Conservation (phyloP, 2,797 vertebrate species). For the Nothura maculosa region DNA sequence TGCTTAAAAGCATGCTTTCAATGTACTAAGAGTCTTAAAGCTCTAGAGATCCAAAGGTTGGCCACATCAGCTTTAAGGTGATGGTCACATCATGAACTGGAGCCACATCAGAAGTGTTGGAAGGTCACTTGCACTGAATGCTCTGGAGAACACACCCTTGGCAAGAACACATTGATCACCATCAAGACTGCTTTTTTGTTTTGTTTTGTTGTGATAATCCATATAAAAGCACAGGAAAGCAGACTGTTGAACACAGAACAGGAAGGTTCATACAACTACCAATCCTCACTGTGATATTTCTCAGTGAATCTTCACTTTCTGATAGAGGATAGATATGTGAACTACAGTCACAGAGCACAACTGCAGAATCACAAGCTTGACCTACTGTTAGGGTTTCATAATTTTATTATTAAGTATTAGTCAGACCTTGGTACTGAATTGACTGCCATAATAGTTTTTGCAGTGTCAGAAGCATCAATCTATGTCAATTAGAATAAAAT, state of each 20-base stretch:
- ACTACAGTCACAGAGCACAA: fast-evolving
- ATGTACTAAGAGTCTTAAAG: neutral
- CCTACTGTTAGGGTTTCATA: neutral
- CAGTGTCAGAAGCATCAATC: neutral
- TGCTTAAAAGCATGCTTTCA: neutral
- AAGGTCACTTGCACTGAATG: neutral
- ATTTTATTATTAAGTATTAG: neutral
- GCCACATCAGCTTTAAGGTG: neutral
- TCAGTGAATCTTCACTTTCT: neutral
- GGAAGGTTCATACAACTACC: neutral
- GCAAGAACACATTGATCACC: neutral
- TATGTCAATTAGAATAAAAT: neutral
- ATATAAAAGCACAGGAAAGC: neutral
- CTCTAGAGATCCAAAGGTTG: neutral
- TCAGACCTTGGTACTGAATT: neutral
- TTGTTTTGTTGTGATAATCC: neutral
- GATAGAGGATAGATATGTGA: neutral
- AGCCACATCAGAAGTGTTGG: neutral
- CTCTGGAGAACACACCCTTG: neutral
- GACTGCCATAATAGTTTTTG: neutral
- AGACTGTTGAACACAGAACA: neutral
- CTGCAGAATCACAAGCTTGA: neutral
- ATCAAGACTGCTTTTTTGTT: neutral
- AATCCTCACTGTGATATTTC: neutral
- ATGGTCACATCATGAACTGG: neutral